Evolutionary conservation across 1,140 invertebrate genomes (phyloP).

Genomic region (Aphaenogaster ashmeadi): DNA sequence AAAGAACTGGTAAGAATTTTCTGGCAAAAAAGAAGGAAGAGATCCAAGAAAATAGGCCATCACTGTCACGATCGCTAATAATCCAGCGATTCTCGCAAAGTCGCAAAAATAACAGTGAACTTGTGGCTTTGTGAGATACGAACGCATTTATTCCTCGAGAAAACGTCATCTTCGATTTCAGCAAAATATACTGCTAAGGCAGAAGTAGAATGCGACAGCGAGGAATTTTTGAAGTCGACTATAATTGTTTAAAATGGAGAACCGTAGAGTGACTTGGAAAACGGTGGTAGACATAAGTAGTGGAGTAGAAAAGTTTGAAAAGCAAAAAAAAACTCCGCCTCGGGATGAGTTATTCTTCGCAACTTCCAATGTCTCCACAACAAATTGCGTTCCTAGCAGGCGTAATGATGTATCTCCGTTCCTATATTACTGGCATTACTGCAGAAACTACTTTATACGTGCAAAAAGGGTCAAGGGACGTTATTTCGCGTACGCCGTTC

Average conservation of each 20-base stretch:
- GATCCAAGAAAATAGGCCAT: conserved; percentile 34
- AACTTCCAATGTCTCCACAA: not conserved
- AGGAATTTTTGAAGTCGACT: not conserved
- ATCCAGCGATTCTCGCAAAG: not conserved
- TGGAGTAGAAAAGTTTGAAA: conserved; percentile 6
- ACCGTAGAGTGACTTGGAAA: not conserved
- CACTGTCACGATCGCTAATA: conserved; percentile 33
- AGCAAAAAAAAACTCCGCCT: not conserved
- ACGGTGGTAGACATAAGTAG: not conserved
- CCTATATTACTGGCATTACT: not conserved
- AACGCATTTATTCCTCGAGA: not conserved
- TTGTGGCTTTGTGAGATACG: not conserved
- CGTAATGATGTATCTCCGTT: not conserved
- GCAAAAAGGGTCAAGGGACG: not conserved
- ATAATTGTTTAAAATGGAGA: conserved; percentile 20
- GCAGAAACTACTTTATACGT: not conserved
- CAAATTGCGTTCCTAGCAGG: not conserved
- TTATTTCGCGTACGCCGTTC: not conserved
- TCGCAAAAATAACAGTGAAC: conserved; percentile 61
- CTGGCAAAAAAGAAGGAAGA: not conserved
- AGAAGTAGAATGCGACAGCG: not conserved
- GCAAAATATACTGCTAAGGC: not conserved
- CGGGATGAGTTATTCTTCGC: conserved; percentile 17
- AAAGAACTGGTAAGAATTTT: not conserved
- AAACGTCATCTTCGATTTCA: conserved; percentile 2